Evolutionary conservation across 2,888 invertebrate species (phyloP).

Genomic region (Cancer borealis): DNA sequence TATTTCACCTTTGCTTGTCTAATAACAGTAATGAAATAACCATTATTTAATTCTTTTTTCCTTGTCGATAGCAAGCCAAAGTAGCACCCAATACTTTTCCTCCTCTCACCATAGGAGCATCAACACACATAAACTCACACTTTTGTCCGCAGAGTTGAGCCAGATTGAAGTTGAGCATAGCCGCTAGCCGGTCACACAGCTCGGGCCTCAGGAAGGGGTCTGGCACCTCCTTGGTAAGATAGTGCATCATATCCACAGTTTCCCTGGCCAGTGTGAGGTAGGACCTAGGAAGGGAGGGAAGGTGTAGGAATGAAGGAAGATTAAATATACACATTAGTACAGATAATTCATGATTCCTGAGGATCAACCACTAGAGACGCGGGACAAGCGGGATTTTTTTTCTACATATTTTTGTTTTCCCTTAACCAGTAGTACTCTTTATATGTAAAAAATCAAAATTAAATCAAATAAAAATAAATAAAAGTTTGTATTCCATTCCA

Average conservation of each 20-base stretch:
- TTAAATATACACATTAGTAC: no score
- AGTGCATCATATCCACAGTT: slow-evolving; percentile 99
- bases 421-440: no score
- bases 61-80: no score
- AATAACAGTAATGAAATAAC: no score
- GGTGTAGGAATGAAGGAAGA: not conserved
- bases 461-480: not conserved
- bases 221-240: slow-evolving; percentile 95
- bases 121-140: slow-evolving; percentile 85
- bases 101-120: no score
- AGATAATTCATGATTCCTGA: not conserved
- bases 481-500: not conserved
- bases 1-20: no score
- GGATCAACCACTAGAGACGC: no score
- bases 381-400: no score
- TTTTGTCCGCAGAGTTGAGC: slow-evolving; percentile 97
- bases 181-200: slow-evolving; percentile 94
- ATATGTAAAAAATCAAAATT: not conserved
- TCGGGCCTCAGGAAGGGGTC: slow-evolving; percentile 97
- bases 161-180: slow-evolving; percentile 99
- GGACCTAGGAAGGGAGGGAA: slow-evolving; percentile 81
- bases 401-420: no score
- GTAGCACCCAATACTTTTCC: no score
- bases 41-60: no score
- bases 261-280: slow-evolving; percentile 95